Conservation (phyloP, 2,888 invertebrate species). For the Drosophila neonasuta region DNA sequence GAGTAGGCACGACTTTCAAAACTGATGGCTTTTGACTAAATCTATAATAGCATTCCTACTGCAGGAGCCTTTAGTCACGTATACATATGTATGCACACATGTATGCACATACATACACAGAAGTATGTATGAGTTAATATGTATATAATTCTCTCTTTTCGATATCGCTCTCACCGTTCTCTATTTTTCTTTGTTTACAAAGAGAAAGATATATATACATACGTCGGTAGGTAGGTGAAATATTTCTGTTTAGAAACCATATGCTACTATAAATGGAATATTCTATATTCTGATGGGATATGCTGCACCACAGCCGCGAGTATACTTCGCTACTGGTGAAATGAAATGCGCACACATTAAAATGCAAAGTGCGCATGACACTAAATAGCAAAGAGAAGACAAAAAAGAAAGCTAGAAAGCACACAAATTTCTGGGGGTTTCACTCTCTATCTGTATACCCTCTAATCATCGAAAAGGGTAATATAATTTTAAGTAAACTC, state of each 20-base stretch:
- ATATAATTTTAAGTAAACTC: background rate
- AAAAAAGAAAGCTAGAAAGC: background rate
- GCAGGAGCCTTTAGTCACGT: constrained; percentile 25
- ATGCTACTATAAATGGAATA: constrained; percentile 58
- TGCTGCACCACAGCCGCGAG: constrained; percentile 4
- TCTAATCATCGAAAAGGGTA: background rate
- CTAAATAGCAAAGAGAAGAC: constrained; percentile 27
- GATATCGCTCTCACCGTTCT: constrained; percentile 7
- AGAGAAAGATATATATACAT: constrained; percentile 3
- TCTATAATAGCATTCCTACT: constrained; percentile 48
- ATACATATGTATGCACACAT: background rate
- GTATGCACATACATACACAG: background rate
- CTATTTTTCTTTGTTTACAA: constrained; percentile 4
- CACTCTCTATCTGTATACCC: background rate
- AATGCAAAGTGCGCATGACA: constrained; percentile 68
- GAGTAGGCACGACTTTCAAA: constrained; percentile 57
- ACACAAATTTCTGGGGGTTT: background rate
- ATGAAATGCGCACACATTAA: constrained; percentile 34
- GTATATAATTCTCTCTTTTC: background rate
- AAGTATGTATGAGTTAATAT: background rate
- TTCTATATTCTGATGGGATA: constrained; percentile 32
- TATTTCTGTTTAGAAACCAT: constrained; percentile 35
- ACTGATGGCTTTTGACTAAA: constrained; percentile 67
- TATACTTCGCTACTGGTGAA: background rate
- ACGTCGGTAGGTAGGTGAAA: constrained; percentile 11